Percentiles rank a stretch among this genome's conserved stretches.
Evolutionary conservation across 2,797 vertebrate species (phyloP).

Genomic region (Brachyalestes nurse): DNA sequence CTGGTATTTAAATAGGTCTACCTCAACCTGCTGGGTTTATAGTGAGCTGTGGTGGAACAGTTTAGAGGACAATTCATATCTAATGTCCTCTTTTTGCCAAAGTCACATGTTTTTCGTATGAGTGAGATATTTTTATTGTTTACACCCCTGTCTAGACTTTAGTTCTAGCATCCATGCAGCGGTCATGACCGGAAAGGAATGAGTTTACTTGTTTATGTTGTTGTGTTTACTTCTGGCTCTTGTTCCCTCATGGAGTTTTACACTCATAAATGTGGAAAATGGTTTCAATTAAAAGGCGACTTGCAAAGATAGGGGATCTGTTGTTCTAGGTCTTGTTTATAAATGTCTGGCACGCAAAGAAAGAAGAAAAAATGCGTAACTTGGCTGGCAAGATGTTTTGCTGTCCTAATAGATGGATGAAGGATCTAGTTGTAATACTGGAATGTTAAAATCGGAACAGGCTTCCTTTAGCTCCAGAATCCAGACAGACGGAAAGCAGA

Average conservation of each 20-base stretch:
- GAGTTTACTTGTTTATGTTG: neutral
- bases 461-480: conserved; percentile 31
- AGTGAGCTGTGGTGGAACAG: no score
- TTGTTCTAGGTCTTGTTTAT: conserved; percentile 45
- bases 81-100: no score
- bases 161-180: neutral
- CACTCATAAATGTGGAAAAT: conserved; percentile 14
- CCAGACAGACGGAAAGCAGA: conserved; percentile 48
- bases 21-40: no score
- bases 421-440: conserved; percentile 46
- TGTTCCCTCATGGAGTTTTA: conserved; percentile 15
- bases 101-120: no score
- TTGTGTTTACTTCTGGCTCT: conserved; percentile 22
- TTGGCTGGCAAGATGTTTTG: conserved; percentile 45
- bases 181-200: neutral
- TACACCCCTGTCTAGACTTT: neutral
- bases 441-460: conserved; percentile 36
- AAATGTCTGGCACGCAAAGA: conserved; percentile 37
- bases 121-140: neutral
- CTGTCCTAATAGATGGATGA: conserved; percentile 49
- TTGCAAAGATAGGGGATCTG: conserved; percentile 31
- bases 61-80: no score
- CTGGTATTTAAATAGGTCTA: neutral
- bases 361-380: conserved; percentile 30
- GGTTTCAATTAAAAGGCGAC: conserved; percentile 51